phyloP scores from a whole-genome alignment of 2,888 invertebrate species.

The Cataglyphis cursor region DNA sequence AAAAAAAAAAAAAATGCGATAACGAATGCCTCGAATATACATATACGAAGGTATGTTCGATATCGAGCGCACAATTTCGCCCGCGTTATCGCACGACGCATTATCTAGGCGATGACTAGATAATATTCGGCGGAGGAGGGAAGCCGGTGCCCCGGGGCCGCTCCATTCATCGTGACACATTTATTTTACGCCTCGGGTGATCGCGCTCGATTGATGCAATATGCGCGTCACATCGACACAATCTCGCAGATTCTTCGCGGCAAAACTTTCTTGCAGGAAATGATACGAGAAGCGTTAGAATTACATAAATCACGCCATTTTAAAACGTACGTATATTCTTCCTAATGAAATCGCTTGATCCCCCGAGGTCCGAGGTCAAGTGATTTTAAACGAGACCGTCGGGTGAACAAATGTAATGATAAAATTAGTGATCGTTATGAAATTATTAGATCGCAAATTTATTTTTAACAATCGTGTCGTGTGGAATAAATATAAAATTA shows the following conservation, averaged over 20 bases:
- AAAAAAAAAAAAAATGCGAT: constrained; percentile 29
- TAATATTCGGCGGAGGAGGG: constrained; percentile 54
- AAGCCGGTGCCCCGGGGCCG: constrained; percentile 15
- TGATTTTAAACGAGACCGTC: background rate
- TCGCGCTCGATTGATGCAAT: constrained; percentile 37
- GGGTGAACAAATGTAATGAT: background rate
- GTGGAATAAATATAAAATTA: background rate
- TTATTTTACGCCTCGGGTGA: constrained; percentile 31
- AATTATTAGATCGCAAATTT: background rate
- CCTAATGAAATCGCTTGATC: background rate
- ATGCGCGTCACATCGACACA: background rate
- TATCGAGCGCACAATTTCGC: constrained; percentile 5
- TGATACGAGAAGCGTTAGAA: background rate
- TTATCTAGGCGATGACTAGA: constrained; percentile 67
- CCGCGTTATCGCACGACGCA: constrained; percentile 29
- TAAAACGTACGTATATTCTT: background rate
- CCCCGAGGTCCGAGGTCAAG: background rate
- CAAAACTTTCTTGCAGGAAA: background rate
- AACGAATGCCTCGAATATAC: constrained; percentile 10
- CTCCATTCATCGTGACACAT: constrained; percentile 51
- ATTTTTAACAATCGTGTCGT: background rate
- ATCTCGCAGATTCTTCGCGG: background rate
- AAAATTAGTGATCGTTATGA: background rate
- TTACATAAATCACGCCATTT: constrained; percentile 7
- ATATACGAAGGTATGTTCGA: constrained; percentile 11